Base-by-base conservation (phyloP, 2,113 vertebrate species). In the Rattus norvegicus region DNA sequence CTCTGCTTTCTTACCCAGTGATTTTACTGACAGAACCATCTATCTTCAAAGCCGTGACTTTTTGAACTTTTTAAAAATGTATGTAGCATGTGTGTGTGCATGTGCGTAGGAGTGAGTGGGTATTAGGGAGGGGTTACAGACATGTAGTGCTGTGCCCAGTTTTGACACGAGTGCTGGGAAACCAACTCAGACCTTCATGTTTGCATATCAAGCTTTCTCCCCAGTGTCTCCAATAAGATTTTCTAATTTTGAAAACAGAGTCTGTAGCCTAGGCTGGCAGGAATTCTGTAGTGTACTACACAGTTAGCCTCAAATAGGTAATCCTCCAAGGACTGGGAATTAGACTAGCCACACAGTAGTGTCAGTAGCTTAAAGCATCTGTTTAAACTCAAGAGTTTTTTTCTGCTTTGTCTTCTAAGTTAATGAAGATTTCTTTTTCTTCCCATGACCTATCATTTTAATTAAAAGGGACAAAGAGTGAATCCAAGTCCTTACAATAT, bases 391-490 rank as follows among this genome's bases (percentile, higher is more conserved):
- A 65, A 92, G 19, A 19, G 28, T 33, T 79, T 81, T 43, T 83
- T 72, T 81, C 59, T 77, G 76, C 49, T 94, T 91, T 93, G 80
- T 90, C 80, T 88, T 72, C 20, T 20, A 87, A 87, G 17, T 67
- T 92, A 91, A 92, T 79, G 36, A 80, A 88, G 22, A 95, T n/a
- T 88, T 36, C 65, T 69, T 94, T 83, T 61, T 39, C 49, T 91
- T 77, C 56, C 65, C 20, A 95, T 61, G 20, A 88, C 7, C 28
- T 92, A 49, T 95, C 65, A 83, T 90, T 96, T 67, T 86, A 96
- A 96, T 70, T 97, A 88, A 96, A 77, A 52, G 39, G 76, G 26
- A 43, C 49, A 33, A 76, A 79, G 10, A 47, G 47, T 3, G 28
- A 81, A 76, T 16, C 33, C n/a, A 91, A 94, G 56, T 28, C 20